A percentile compares a stretch with the other conserved stretches of the same genome.
Evolutionary conservation across 2,888 invertebrate genomes (phyloP).

Genomic region (Spilosoma lubricipeda): DNA sequence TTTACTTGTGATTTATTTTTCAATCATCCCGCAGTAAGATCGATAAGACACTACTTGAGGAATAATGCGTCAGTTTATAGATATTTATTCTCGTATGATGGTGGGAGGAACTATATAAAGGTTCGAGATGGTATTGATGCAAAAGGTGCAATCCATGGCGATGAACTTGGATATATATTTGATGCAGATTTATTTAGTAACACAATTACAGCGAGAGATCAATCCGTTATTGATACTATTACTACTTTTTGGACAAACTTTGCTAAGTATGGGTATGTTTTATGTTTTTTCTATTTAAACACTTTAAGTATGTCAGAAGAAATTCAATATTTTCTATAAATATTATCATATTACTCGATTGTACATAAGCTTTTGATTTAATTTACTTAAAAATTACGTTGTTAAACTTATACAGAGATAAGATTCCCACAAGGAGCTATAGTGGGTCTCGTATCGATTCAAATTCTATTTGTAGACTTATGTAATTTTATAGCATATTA

Average conservation of each 20-base stretch:
- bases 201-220: constrained; percentile 21
- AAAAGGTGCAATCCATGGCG: constrained; percentile 55
- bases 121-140: constrained; percentile 35
- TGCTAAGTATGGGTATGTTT: constrained; percentile 49
- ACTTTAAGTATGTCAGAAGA: too few species aligned
- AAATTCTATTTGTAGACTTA: neutral
- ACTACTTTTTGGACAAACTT: constrained; percentile 47
- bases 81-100: constrained; percentile 60
- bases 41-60: constrained; percentile 29
- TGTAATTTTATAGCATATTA: too few species aligned
- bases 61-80: constrained; percentile 41
- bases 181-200: constrained; percentile 18
- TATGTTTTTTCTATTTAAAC: neutral
- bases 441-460: neutral
- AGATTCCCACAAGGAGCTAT: neutral
- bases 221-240: constrained; percentile 24
- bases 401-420: neutral
- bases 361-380: neutral
- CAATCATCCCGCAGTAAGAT: constrained; percentile 51
- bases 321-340: too few species aligned
- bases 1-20: constrained; percentile 48
- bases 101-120: constrained; percentile 55
- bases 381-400: neutral
- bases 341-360: neutral
- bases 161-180: constrained; percentile 64